Base-by-base conservation (phyloP, 53 echinoderm and acorn worm genomes). In the Antedon mediterranea region DNA sequence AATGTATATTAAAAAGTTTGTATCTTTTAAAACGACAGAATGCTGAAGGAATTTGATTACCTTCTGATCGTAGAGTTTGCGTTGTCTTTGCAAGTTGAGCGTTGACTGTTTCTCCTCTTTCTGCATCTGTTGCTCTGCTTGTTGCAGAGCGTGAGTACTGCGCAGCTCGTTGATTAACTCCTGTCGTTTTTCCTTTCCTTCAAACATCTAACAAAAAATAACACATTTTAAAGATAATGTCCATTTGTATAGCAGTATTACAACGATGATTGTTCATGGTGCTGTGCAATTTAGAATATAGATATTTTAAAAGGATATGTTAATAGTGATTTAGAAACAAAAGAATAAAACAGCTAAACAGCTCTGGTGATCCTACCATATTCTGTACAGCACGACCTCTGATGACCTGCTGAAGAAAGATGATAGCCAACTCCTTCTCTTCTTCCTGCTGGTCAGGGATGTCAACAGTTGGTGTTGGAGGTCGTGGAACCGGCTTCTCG, bases 191-290 rank as follows among this genome's bases (percentile, higher is more conserved):
- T 91, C 94, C 26, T 94, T 94, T 29, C 94, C 94, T 84, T 94
- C 94, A 89, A 90, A 94, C 94, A 94, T 94, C 94, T 94, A 78
- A n/a, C n/a, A n/a, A n/a, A n/a, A n/a, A n/a, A n/a, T n/a, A n/a
- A n/a, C n/a, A n/a, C n/a, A n/a, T n/a, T n/a, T n/a, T n/a, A n/a
- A n/a, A n/a, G n/a, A n/a, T n/a, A n/a, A n/a, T n/a, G n/a, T n/a
- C n/a, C n/a, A n/a, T n/a, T n/a, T n/a, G n/a, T n/a, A n/a, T n/a
- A n/a, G n/a, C n/a, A n/a, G n/a, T n/a, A n/a, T n/a, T n/a, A n/a
- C n/a, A n/a, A n/a, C n/a, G n/a, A n/a, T n/a, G n/a, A n/a, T n/a
- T n/a, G n/a, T n/a, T n/a, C n/a, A n/a, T n/a, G n/a, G n/a, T n/a
- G n/a, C n/a, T n/a, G n/a, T n/a, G n/a, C n/a, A n/a, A n/a, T n/a